Percentiles rank a stretch among this genome's conserved stretches.
phyloP scores from a whole-genome alignment of 2,888 invertebrate genomes.

The Rhingia campestris region DNA sequence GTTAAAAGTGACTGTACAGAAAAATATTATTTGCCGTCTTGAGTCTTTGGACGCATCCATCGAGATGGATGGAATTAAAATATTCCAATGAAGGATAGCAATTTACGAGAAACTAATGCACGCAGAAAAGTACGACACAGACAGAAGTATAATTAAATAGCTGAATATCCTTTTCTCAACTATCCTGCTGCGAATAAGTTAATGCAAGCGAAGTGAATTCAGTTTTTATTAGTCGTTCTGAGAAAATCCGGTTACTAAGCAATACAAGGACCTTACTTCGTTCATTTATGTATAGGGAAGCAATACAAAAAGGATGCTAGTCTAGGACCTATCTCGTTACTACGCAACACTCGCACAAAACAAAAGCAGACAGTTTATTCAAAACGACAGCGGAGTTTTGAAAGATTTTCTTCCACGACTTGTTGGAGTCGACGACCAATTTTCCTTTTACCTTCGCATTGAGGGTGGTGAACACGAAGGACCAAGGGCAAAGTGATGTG shows the following conservation, averaged over 20 bases:
- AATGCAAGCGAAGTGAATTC: constrained; percentile 23
- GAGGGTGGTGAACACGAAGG: too few species aligned
- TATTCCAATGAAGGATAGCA: neutral
- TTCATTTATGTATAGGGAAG: neutral
- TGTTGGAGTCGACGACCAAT: constrained; percentile 36
- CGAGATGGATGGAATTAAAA: constrained; percentile 9
- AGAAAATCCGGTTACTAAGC: constrained; percentile 45
- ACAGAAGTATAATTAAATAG: constrained; percentile 32
- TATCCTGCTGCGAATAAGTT: neutral
- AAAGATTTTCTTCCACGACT: constrained; percentile 7
- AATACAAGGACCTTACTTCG: constrained; percentile 13
- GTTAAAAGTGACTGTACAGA: constrained; percentile 40
- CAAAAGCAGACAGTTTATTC: too few species aligned
- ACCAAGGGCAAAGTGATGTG: constrained; percentile 5
- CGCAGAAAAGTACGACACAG: constrained; percentile 22
- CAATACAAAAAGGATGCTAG: neutral
- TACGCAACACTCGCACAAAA: constrained; percentile 3
- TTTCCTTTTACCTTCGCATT: constrained; percentile 14
- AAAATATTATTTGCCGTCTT: constrained; percentile 63
- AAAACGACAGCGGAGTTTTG: too few species aligned
- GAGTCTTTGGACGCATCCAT: constrained; percentile 20
- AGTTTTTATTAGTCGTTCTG: constrained; percentile 40
- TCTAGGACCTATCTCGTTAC: constrained; percentile 32
- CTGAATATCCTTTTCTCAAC: constrained; percentile 40
- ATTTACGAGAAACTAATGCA: neutral